Conservation (phyloP, 2,113 vertebrate genomes). For the Alexandromys fortis region DNA sequence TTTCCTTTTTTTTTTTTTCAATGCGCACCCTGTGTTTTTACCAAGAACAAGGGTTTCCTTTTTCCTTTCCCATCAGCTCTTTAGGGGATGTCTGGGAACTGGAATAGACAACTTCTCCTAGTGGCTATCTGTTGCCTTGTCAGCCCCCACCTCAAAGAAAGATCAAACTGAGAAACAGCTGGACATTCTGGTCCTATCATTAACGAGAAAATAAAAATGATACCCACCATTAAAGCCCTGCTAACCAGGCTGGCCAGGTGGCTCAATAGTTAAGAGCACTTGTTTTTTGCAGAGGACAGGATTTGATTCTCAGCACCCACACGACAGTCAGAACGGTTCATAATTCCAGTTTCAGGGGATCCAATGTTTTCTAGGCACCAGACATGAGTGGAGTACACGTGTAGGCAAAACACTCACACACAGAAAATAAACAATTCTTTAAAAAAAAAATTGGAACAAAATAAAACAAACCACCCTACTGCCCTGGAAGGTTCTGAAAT, state of each 20-base stretch:
- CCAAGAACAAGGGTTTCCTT: background rate
- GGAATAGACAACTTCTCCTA: background rate
- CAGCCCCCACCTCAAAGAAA: background rate
- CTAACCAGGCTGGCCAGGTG: background rate
- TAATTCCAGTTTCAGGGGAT: background rate
- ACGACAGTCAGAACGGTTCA: background rate
- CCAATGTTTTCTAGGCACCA: background rate
- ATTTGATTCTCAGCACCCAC: background rate
- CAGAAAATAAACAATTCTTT: background rate
- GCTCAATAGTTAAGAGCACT: background rate
- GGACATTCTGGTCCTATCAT: background rate
- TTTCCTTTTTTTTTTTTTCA: background rate
- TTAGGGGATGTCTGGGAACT: background rate
- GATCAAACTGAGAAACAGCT: conserved; percentile 32
- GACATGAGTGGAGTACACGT: background rate
- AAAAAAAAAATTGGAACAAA: background rate
- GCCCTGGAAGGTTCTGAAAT: background rate
- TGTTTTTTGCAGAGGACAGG: background rate
- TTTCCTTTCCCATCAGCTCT: background rate
- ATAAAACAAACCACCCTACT: background rate
- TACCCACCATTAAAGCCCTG: background rate
- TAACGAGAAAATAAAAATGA: background rate
- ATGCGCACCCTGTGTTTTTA: background rate
- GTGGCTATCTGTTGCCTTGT: background rate
- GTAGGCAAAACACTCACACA: background rate